phyloP scores from a whole-genome alignment of 2,113 vertebrate species.

The Recurvirostra avosetta region DNA sequence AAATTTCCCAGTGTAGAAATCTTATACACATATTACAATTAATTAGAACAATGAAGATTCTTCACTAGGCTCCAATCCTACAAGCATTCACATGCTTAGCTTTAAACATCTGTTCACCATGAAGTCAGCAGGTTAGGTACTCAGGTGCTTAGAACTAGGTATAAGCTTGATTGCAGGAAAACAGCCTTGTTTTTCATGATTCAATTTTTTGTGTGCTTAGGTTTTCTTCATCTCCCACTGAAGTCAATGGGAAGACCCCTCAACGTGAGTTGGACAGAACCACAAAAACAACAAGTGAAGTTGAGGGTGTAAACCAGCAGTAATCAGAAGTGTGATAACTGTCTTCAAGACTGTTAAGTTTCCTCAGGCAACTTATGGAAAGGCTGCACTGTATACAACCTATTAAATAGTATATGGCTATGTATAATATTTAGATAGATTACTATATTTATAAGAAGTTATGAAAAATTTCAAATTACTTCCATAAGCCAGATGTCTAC shows the following conservation, averaged over 20 bases:
- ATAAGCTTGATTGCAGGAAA: background rate
- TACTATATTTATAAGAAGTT: background rate
- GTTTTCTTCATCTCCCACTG: background rate
- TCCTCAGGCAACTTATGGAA: background rate
- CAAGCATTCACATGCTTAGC: background rate
- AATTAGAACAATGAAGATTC: background rate
- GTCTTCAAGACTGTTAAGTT: background rate
- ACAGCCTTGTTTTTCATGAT: background rate
- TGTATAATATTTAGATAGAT: background rate
- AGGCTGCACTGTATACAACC: background rate
- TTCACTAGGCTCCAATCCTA: background rate
- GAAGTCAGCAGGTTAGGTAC: background rate
- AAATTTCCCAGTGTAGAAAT: background rate
- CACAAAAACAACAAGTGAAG: background rate
- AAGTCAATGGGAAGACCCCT: background rate
- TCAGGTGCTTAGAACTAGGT: background rate
- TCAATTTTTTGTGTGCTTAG: background rate
- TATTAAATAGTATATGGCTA: background rate
- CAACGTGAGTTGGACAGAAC: background rate
- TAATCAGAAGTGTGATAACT: background rate
- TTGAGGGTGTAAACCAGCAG: background rate
- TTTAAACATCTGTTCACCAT: background rate
- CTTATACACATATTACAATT: background rate
- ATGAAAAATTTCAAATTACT: background rate
- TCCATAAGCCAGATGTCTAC: background rate